Evolutionary conservation across 2,888 invertebrate species (phyloP).

Genomic region (Rotaria macrura): DNA sequence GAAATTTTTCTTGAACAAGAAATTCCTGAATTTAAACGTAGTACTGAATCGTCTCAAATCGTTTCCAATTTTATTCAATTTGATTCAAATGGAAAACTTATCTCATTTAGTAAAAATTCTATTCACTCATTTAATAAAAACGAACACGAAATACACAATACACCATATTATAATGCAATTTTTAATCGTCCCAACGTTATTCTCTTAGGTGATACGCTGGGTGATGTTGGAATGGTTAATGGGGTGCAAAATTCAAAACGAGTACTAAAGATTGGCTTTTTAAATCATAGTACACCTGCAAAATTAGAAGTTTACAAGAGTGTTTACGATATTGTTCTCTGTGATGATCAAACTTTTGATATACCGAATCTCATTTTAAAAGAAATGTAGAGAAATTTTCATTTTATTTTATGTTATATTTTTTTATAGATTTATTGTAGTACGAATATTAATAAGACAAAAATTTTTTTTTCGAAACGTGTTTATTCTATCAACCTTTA

Average conservation of each 20-base stretch:
- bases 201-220: conserved; percentile 79
- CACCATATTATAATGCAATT: conserved; percentile 63
- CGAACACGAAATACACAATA: conserved; percentile 67
- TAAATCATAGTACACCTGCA: conserved; percentile 62
- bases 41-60: conserved; percentile 48
- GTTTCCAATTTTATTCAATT: conserved; percentile 70
- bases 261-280: conserved; percentile 78
- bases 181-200: conserved; percentile 61
- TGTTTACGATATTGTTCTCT: conserved; percentile 75
- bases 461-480: no score
- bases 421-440: not conserved
- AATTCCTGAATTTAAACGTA: not conserved
- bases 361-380: conserved; percentile 40
- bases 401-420: not conserved
- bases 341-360: conserved; percentile 73
- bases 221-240: conserved; percentile 81
- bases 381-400: conserved; percentile 35
- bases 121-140: conserved; percentile 92
- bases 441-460: not conserved
- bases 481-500: no score
- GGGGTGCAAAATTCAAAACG: conserved; percentile 64
- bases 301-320: conserved; percentile 59
- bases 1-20: not conserved
- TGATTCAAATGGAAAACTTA: conserved; percentile 13
- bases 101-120: conserved; percentile 61